Evolutionary conservation across 2,113 vertebrate genomes (phyloP), one percentile per base, ranked within the genome.

Genomic region (Xenotilapia leptura): DNA sequence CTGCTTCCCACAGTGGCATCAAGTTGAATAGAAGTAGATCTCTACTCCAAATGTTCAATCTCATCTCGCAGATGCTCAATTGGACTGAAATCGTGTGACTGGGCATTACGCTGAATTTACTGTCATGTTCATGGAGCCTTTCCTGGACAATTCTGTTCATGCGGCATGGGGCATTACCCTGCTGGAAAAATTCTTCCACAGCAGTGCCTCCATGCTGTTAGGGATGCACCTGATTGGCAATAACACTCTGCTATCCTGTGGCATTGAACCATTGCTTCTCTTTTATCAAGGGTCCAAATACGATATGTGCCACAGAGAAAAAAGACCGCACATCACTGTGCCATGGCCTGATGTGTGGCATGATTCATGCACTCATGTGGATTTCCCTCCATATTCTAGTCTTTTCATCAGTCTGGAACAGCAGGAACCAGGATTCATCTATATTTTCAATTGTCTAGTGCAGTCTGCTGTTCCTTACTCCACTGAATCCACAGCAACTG

Each of bases 31-130:
- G 89, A 89, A 87, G 84, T 68, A 75, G 75, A 89, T 92, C 86
- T 62, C 33, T 28, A 3, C 73, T 87, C 84, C 87, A 91, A 92
- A 91, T 92, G 85, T 86, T 89, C 85, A 88, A 86, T 88, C 86
- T 88, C 86, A 91, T 85, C 56, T 83, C 28, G 77, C 90, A 92
- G 90, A 92, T 93, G 90, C 86, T 91, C 90, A 90, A 83, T 88
- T 92, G 89, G 87, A 90, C 56, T 91, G 85, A 92, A 94, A 87
- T 93, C 79, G 40, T 92, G 86, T 54, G 90, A 91, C 91, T 89
- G 89, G 89, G 86, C 83, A 90, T 84, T 86, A 83, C 77, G 81
- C 73, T 81, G 84, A 93, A 87, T 92, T 92, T 83, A 89, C 89
- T 90, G 91, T 89, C 88, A 82, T 88, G 83, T 79, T 90, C 91